These are phyloP conservation scores for Poecilia gillii DNA, from an alignment of 2,797 vertebrate species.

Conservation along the genomic window DNA sequence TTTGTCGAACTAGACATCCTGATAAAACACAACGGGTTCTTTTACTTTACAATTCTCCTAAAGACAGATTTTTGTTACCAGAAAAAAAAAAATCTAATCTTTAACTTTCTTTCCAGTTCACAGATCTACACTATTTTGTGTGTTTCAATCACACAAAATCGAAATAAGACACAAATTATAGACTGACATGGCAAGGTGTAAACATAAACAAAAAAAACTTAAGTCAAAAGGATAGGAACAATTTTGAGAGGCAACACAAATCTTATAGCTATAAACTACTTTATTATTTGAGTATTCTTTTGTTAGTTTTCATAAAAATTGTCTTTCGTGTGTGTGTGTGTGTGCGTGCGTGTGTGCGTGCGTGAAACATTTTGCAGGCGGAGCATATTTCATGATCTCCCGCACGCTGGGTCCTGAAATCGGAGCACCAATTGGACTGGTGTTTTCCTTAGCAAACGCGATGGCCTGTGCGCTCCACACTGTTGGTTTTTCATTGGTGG, in stretches of 20 bases:
- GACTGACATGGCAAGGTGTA: too few relatives aligned
- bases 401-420: constrained; percentile 79
- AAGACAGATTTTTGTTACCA: too few relatives aligned
- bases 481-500: constrained; percentile 79
- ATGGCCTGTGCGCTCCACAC: constrained; percentile 80
- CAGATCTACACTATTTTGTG: background rate
- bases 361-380: constrained; percentile 55
- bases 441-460: constrained; percentile 81
- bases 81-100: too few relatives aligned
- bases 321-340: too few relatives aligned
- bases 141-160: too few relatives aligned
- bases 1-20: too few relatives aligned
- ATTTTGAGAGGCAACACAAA: background rate
- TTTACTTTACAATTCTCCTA: too few relatives aligned
- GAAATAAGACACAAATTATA: background rate
- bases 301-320: background rate
- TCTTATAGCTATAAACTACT: background rate
- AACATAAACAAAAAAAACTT: background rate
- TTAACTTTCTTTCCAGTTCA: too few relatives aligned
- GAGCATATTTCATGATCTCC: constrained; percentile 82
- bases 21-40: too few relatives aligned
- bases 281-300: background rate
- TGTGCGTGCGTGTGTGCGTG: too few relatives aligned
- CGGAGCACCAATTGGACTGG: constrained; percentile 76
- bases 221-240: background rate